Evolutionary conservation across 2,888 invertebrate species (phyloP).

Genomic region (Drosophila diplacantha): DNA sequence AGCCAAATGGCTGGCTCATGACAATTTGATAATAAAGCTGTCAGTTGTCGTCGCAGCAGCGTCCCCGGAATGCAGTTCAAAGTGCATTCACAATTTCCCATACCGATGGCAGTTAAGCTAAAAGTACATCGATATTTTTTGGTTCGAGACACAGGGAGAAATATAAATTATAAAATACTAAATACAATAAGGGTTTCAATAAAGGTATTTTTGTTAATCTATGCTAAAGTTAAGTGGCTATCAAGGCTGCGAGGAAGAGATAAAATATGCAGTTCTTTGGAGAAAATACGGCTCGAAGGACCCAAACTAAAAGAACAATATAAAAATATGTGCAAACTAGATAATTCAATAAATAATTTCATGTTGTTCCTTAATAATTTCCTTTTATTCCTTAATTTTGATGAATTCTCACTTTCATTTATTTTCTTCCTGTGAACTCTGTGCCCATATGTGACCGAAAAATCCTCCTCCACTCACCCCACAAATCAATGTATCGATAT

Average conservation of each 20-base stretch:
- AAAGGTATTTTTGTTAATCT: not conserved
- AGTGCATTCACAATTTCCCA: slow-evolving; percentile 57
- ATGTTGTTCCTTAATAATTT: not conserved
- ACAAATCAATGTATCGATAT: slow-evolving; percentile 63
- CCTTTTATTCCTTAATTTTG: not conserved
- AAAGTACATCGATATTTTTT: slow-evolving; percentile 56
- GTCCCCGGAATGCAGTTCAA: slow-evolving; percentile 35
- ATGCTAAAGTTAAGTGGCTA: not conserved
- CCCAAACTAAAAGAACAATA: too few species aligned
- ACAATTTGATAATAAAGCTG: slow-evolving; percentile 69
- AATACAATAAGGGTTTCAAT: not conserved
- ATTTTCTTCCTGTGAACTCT: slow-evolving; percentile 1
- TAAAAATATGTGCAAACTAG: not conserved
- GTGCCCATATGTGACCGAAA: slow-evolving; percentile 58
- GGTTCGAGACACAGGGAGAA: slow-evolving; percentile 3
- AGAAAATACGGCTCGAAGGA: too few species aligned
- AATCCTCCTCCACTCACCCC: slow-evolving; percentile 12
- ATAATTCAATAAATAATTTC: rapidly evolving
- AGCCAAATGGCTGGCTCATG: slow-evolving; percentile 62
- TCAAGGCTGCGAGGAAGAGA: not conserved
- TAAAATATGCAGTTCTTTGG: not conserved
- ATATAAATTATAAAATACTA: too few species aligned
- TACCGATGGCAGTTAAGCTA: slow-evolving; percentile 48
- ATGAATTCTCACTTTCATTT: not conserved
- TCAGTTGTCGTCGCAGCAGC: slow-evolving; percentile 22